phyloP scores from a whole-genome alignment of 1,140 invertebrate genomes.

The Scaptomyza hsui region DNA sequence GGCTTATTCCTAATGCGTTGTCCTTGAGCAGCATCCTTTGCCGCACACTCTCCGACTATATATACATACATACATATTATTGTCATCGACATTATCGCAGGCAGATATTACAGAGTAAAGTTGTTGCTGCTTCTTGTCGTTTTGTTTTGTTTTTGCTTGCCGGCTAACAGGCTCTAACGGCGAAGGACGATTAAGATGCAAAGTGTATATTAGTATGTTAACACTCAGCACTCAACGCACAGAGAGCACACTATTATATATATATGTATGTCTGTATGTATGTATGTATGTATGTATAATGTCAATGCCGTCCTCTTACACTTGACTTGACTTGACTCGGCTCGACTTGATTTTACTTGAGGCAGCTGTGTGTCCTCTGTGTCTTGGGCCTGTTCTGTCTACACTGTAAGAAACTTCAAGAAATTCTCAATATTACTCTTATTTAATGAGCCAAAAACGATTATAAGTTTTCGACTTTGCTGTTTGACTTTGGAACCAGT shows the following conservation, averaged over 20 bases:
- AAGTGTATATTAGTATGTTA: constrained; percentile 80
- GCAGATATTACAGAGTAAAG: not conserved
- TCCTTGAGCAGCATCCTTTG: constrained; percentile 4
- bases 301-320: constrained; percentile 42
- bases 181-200: constrained; percentile 74
- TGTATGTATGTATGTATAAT: constrained; percentile 5
- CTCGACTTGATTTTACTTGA: constrained; percentile 39
- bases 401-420: not conserved
- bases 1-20: constrained; percentile 6
- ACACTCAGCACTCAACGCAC: constrained; percentile 55
- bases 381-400: constrained; percentile 10
- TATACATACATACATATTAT: constrained; percentile 9
- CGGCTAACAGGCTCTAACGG: constrained; percentile 46
- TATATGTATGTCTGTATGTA: too few relatives aligned
- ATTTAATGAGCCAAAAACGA: too few relatives aligned
- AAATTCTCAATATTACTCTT: too few relatives aligned
- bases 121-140: not conserved
- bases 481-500: too few relatives aligned
- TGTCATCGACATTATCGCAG: constrained; percentile 26
- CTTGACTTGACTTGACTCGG: constrained; percentile 42
- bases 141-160: constrained; percentile 6
- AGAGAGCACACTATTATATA: too few relatives aligned
- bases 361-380: constrained; percentile 53
- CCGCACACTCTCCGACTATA: not conserved
- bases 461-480: too few relatives aligned